A percentile compares a stretch with the other conserved stretches of the same genome.
Evolutionary conservation across 2,888 invertebrate genomes (phyloP).

Genomic region (Lagria hirta): DNA sequence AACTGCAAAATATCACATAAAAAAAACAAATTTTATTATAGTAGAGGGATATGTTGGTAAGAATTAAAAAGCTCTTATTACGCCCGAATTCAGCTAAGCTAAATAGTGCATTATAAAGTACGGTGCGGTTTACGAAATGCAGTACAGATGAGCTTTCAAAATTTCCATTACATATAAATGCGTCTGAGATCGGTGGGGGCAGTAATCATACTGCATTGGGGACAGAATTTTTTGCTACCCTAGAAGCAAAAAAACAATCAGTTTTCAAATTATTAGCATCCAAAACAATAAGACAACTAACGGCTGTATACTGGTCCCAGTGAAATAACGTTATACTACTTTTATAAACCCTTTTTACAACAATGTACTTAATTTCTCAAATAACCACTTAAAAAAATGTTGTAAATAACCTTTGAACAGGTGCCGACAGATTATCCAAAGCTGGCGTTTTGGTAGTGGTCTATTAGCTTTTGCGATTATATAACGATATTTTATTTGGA

Average conservation of each 20-base stretch:
- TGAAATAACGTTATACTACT: too few relatives aligned
- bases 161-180: conserved; percentile 77
- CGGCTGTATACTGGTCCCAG: too few relatives aligned
- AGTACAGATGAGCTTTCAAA: conserved; percentile 20
- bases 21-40: conserved; percentile 7
- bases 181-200: conserved; percentile 82
- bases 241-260: conserved; percentile 46
- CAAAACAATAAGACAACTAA: too few relatives aligned
- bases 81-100: conserved; percentile 32
- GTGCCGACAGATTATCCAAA: too few relatives aligned
- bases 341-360: conserved; percentile 5
- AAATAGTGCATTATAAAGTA: conserved; percentile 26
- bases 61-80: conserved; percentile 17
- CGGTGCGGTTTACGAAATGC: conserved; percentile 30
- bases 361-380: conserved; percentile 1
- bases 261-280: conserved; percentile 12
- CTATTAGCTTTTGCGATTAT: too few relatives aligned
- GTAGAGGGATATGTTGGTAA: conserved; percentile 24
- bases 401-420: too few relatives aligned
- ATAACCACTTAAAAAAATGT: too few relatives aligned
- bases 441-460: too few relatives aligned
- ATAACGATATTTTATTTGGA: background rate
- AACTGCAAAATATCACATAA: conserved; percentile 13
- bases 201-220: conserved; percentile 92
- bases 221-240: conserved; percentile 90